phyloP scores from a whole-genome alignment of 2,797 vertebrate genomes.

The Syncerus caffer region DNA sequence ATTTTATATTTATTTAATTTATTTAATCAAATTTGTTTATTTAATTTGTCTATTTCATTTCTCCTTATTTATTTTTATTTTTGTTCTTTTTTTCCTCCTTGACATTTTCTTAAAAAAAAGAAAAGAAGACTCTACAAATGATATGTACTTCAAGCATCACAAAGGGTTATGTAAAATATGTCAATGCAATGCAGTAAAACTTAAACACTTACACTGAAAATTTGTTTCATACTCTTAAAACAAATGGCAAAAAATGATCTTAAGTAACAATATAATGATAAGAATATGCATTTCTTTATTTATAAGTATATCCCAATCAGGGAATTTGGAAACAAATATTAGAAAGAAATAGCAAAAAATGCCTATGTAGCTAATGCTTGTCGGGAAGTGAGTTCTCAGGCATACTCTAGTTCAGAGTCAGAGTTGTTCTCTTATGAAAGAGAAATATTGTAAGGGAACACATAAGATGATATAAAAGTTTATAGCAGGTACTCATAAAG shows the following conservation, averaged over 20 bases:
- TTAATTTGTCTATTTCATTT: background rate
- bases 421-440: background rate
- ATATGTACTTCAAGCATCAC: background rate
- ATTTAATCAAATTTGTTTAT: background rate
- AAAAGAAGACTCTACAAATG: background rate
- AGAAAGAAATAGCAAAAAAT: background rate
- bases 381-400: background rate
- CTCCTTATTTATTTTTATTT: background rate
- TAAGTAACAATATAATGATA: background rate
- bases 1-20: background rate
- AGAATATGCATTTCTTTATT: background rate
- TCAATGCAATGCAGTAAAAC: background rate
- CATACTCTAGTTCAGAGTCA: background rate
- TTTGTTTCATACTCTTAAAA: background rate
- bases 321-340: background rate
- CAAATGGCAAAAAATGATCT: background rate
- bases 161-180: background rate
- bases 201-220: background rate
- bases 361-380: background rate
- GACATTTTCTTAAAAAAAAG: background rate
- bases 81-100: background rate
- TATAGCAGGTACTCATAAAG: background rate
- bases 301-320: background rate
- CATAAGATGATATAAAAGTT: background rate
- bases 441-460: background rate